phyloP scores from a whole-genome alignment of 2,888 invertebrate genomes.

The Choristoneura rosaceana region DNA sequence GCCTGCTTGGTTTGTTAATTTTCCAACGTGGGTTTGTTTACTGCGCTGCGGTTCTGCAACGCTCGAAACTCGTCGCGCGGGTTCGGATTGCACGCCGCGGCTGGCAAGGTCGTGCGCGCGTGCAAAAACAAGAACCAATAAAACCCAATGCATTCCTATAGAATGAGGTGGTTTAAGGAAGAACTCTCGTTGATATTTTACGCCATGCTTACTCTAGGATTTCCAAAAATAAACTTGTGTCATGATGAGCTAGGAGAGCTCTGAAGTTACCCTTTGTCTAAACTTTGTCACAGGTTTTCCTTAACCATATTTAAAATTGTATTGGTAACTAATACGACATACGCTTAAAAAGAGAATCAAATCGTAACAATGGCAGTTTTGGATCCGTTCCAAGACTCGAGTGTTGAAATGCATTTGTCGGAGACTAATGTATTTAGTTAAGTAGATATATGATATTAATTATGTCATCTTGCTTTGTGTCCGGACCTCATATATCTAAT shows the following conservation, averaged over 20 bases:
- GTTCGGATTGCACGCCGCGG: slow-evolving; percentile 69
- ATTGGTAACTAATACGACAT: slow-evolving; percentile 28
- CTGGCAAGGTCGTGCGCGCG: slow-evolving; percentile 79
- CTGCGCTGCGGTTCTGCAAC: slow-evolving; percentile 59
- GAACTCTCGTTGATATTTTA: slow-evolving; percentile 43
- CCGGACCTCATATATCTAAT: neutral
- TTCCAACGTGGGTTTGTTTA: slow-evolving; percentile 70
- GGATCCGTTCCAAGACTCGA: slow-evolving; percentile 31
- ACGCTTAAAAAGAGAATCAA: slow-evolving; percentile 15
- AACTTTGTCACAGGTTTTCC: slow-evolving; percentile 17
- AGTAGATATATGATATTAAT: slow-evolving; percentile 18
- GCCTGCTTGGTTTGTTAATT: slow-evolving; percentile 22
- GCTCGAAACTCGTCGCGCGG: slow-evolving; percentile 73
- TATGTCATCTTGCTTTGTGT: neutral
- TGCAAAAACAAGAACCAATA: slow-evolving; percentile 70
- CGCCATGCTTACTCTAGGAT: slow-evolving; percentile 17
- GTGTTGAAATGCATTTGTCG: slow-evolving; percentile 24
- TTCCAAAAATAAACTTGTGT: slow-evolving; percentile 11
- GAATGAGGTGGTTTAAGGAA: slow-evolving; percentile 63
- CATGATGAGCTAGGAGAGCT: slow-evolving; percentile 1
- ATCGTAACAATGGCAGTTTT: slow-evolving; percentile 25
- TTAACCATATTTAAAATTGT: slow-evolving; percentile 22
- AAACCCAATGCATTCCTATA: slow-evolving; percentile 60
- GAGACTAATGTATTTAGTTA: neutral
- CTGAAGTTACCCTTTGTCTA: slow-evolving; percentile 17